phyloP scores from a whole-genome alignment of 2,888 invertebrate genomes.

The Amblyjoppa fuscipennis region DNA sequence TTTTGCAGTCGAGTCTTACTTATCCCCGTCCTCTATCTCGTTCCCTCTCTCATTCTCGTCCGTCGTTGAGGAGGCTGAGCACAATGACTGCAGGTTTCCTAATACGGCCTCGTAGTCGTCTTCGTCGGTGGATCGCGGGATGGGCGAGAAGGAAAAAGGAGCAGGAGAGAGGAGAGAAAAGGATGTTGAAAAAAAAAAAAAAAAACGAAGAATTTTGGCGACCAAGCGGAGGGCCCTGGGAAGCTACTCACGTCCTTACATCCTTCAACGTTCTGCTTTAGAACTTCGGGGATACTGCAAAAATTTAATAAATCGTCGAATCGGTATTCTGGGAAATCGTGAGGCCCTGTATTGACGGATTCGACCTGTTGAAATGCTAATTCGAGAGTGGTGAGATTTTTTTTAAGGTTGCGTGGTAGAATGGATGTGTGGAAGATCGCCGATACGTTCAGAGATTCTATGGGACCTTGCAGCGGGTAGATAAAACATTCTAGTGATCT shows the following conservation, averaged over 20 bases:
- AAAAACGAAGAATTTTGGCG: constrained; percentile 81
- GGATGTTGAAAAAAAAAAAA: constrained; percentile 58
- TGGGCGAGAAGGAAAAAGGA: constrained; percentile 65
- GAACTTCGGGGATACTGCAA: constrained; percentile 56
- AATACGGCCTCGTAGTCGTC: constrained; percentile 77
- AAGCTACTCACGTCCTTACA: constrained; percentile 66
- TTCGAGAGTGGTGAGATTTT: background rate
- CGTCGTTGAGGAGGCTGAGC: constrained; percentile 74
- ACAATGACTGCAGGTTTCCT: constrained; percentile 83
- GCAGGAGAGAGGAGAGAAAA: constrained; percentile 31
- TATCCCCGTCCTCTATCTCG: constrained; percentile 5
- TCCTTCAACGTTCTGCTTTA: constrained; percentile 65
- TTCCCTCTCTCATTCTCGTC: constrained; percentile 50
- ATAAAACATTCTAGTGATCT: no score
- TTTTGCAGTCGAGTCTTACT: constrained; percentile 63
- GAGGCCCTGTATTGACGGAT: background rate
- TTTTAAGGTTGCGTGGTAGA: background rate
- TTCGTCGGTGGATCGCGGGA: constrained; percentile 59
- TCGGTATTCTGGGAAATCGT: constrained; percentile 4
- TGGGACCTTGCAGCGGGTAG: no score
- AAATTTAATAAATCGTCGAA: constrained; percentile 69
- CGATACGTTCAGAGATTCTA: no score
- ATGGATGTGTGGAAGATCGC: no score
- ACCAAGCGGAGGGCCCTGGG: constrained; percentile 71
- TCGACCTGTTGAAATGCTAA: background rate